These are phyloP conservation scores for Laticauda colubrina DNA, from an alignment of 2,113 vertebrate species.

Conservation along the genomic window DNA sequence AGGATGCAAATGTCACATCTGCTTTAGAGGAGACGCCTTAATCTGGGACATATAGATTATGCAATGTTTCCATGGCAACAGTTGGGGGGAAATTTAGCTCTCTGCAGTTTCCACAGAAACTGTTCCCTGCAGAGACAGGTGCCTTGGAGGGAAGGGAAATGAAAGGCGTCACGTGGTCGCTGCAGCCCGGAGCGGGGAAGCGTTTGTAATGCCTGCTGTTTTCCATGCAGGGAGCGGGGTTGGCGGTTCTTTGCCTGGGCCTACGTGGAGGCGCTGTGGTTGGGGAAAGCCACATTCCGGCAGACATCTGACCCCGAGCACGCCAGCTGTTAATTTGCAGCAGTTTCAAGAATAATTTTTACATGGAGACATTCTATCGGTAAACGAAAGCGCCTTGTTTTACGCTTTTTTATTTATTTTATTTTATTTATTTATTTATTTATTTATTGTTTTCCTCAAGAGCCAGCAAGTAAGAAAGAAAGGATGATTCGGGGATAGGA, in stretches of 20 bases:
- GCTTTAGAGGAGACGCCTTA: constrained; percentile 32
- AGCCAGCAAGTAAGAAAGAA: constrained; percentile 22
- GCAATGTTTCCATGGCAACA: constrained; percentile 67
- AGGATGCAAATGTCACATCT: constrained; percentile 45
- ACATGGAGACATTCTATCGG: constrained; percentile 42
- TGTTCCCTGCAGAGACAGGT: constrained; percentile 67
- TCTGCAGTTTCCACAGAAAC: constrained; percentile 73
- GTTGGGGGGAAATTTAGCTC: constrained; percentile 36
- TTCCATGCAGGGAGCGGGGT: neutral
- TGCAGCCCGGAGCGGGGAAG: constrained; percentile 6
- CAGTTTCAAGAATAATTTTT: constrained; percentile 41
- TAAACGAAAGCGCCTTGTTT: constrained; percentile 38
- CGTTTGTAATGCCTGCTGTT: neutral
- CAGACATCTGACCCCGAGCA: constrained; percentile 33
- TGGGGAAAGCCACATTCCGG: constrained; percentile 54
- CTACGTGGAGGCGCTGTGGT: constrained; percentile 38
- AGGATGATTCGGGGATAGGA: neutral
- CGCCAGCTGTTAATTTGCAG: constrained; percentile 49
- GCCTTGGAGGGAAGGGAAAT: constrained; percentile 52
- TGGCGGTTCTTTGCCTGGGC: neutral
- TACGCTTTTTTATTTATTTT: neutral
- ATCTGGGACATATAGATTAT: constrained; percentile 62
- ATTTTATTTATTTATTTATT: neutral
- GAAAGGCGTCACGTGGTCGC: constrained; percentile 32
- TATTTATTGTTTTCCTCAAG: neutral